These are phyloP conservation scores for Tokudaia muenninki DNA, from an alignment of 2,797 vertebrate species.

Conservation along the genomic window DNA sequence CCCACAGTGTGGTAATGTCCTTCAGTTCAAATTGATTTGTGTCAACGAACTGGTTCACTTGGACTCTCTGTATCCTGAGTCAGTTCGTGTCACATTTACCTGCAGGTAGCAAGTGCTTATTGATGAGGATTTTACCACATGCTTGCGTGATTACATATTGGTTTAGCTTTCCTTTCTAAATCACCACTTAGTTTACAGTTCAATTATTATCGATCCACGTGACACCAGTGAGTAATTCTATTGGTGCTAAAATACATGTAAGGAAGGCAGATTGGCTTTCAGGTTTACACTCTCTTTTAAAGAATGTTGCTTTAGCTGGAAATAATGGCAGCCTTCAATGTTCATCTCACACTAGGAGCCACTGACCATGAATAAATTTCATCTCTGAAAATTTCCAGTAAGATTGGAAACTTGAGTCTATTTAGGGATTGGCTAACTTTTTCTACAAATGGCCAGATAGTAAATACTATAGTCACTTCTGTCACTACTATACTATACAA, in stretches of 20 bases:
- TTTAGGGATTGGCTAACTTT: not conserved
- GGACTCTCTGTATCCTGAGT: not conserved
- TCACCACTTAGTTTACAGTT: conserved; percentile 63
- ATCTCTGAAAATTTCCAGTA: conserved; percentile 55
- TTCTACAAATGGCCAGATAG: conserved; percentile 6
- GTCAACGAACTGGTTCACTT: not conserved
- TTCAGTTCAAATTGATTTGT: conserved; percentile 33
- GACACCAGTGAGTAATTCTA: conserved; percentile 35
- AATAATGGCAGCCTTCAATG: conserved; percentile 24
- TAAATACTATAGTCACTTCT: conserved; percentile 16
- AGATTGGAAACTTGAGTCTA: not conserved
- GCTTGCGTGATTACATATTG: conserved; percentile 54
- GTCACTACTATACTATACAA: not conserved
- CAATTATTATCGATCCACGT: conserved; percentile 64
- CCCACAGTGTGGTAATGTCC: not conserved
- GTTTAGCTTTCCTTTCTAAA: conserved; percentile 61
- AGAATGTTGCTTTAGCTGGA: conserved; percentile 27
- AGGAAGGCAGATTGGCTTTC: conserved; percentile 42
- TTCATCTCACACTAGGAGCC: conserved; percentile 7
- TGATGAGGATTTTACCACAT: conserved; percentile 53
- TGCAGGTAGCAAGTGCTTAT: conserved; percentile 7
- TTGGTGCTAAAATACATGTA: not conserved
- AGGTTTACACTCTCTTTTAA: conserved; percentile 26
- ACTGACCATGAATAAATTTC: not conserved
- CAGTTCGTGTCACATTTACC: not conserved